phyloP scores from a whole-genome alignment of 2,888 invertebrate species.

The Didymodactylos carnosus region DNA sequence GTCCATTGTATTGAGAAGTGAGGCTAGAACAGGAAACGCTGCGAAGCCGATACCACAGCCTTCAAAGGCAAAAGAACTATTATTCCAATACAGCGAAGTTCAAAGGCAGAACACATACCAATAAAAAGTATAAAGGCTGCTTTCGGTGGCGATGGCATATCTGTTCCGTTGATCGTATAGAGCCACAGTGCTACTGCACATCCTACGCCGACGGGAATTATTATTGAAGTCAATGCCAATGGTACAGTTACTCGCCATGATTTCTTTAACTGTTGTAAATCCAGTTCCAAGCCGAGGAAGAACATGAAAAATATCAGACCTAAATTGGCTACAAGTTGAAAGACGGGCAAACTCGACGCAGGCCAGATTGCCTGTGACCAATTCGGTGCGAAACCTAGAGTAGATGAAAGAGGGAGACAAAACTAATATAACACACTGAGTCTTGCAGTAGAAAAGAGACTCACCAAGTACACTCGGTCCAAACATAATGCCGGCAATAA shows the following conservation, averaged over 20 bases:
- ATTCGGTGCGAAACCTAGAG: too few relatives aligned
- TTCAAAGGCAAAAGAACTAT: too few relatives aligned
- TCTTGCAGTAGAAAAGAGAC: too few relatives aligned
- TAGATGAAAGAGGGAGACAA: too few relatives aligned
- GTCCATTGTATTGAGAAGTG: not conserved
- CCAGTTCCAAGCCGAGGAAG: not conserved
- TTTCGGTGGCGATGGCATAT: too few relatives aligned
- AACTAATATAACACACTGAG: too few relatives aligned
- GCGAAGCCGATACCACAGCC: not conserved
- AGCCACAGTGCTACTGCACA: too few relatives aligned
- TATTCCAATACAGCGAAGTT: too few relatives aligned
- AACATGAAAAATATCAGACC: not conserved
- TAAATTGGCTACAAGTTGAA: not conserved
- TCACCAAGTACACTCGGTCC: not conserved
- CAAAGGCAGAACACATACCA: too few relatives aligned
- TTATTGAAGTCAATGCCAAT: not conserved
- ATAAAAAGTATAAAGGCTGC: too few relatives aligned
- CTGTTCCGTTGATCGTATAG: too few relatives aligned
- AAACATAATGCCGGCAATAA: not conserved
- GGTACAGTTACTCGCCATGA: not conserved
- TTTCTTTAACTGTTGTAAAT: not conserved
- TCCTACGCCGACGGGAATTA: too few relatives aligned
- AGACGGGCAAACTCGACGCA: not conserved
- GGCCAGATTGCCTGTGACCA: not conserved
- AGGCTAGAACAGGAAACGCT: not conserved